Evolutionary conservation across 2,113 vertebrate species (phyloP).

Genomic region (Paramisgurnus dabryanus): DNA sequence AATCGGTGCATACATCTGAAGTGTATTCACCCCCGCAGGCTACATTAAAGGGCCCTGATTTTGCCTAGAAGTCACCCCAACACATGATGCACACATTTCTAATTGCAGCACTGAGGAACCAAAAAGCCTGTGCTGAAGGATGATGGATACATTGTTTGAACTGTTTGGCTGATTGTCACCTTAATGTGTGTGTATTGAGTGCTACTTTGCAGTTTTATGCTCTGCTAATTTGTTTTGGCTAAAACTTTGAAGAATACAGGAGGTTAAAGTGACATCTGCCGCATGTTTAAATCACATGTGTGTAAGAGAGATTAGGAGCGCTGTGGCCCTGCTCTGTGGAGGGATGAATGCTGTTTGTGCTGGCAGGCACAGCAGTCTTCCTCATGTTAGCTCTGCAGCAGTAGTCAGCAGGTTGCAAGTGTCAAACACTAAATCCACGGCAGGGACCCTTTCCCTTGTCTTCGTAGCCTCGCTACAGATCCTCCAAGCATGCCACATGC

Average conservation of each 20-base stretch:
- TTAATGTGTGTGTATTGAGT: conserved; percentile 17
- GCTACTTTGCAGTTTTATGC: neutral
- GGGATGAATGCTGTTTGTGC: conserved; percentile 9
- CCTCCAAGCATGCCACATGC: neutral
- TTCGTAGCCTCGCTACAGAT: neutral
- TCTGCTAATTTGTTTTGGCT: conserved; percentile 41
- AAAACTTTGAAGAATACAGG: conserved; percentile 4
- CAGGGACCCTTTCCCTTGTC: conserved; percentile 2
- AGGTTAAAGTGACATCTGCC: conserved; percentile 22
- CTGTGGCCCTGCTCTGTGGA: conserved; percentile 14
- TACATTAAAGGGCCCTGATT: conserved; percentile 1
- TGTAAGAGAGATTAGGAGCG: conserved; percentile 1
- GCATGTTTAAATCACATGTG: conserved; percentile 10
- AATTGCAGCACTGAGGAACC: conserved; percentile 18
- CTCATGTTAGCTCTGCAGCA: conserved; percentile 11
- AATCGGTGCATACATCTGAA: conserved; percentile 7
- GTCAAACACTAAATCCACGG: conserved; percentile 25
- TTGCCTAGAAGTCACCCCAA: conserved; percentile 1
- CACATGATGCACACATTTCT: conserved; percentile 32
- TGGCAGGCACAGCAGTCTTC: conserved; percentile 18
- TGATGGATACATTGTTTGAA: conserved; percentile 21
- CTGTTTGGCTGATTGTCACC: conserved; percentile 16
- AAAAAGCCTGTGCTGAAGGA: neutral
- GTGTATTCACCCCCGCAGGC: conserved; percentile 15
- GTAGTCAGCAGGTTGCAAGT: conserved; percentile 27